Percentiles rank a stretch among this genome's conserved stretches.
These are phyloP conservation scores for Amblyraja radiata DNA, from an alignment of 2,797 vertebrate genomes.

Conservation along the genomic window DNA sequence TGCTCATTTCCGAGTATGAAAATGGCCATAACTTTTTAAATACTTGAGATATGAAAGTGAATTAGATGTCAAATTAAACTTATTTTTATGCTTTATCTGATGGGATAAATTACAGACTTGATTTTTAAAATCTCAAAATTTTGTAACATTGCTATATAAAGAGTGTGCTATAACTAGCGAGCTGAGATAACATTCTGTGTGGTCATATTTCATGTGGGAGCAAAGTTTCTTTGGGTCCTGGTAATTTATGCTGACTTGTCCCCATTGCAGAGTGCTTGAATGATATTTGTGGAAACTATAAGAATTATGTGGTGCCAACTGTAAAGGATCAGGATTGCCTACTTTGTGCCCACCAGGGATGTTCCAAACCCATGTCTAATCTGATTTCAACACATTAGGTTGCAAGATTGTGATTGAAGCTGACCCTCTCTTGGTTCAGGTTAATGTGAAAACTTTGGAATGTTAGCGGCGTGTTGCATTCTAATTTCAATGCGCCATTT, in stretches of 20 bases:
- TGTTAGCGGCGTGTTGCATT: not conserved
- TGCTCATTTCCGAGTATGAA: no score
- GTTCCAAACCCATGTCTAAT: not conserved
- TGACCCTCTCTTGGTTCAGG: not conserved
- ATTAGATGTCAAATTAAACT: no score
- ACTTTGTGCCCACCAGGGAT: not conserved
- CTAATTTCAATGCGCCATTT: constrained; percentile 14
- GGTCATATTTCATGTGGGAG: not conserved
- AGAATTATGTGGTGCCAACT: not conserved
- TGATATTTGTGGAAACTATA: not conserved
- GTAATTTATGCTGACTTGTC: not conserved
- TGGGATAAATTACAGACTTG: no score
- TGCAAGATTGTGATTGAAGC: not conserved
- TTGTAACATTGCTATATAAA: no score
- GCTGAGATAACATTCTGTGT: no score
- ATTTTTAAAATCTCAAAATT: no score
- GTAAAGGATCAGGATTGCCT: not conserved
- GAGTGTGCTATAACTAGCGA: no score
- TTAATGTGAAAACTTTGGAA: not conserved
- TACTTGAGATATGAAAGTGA: no score
- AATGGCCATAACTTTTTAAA: no score
- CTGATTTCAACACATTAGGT: not conserved
- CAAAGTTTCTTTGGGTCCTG: not conserved
- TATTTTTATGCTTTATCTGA: no score
- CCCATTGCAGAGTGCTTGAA: not conserved